Evolutionary conservation across 1,140 invertebrate species (phyloP), one percentile per base, ranked within the genome.

Genomic region (Drosophila pruinosa): DNA sequence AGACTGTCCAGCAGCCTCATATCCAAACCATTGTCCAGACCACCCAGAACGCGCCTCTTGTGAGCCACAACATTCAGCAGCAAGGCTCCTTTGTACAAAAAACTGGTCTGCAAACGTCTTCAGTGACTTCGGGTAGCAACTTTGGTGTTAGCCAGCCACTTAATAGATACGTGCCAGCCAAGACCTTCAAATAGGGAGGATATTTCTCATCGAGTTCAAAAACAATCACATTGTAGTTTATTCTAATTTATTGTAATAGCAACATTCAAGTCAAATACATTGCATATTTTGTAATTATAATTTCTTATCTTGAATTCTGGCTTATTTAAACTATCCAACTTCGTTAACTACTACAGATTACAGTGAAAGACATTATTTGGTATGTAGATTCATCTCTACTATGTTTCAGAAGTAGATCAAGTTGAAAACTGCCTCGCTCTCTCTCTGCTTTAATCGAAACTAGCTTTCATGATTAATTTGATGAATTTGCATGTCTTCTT

Each of bases 131-230:
- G 5, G 36, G 45, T n/a, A 24, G 38, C n/a, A 70, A 48, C 41
- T 75, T 72, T 28, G 64, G 69, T 17, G 24, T 61, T 15, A 28
- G 14, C 2, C 24, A 39, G 19, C 78, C 86, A 4, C 17, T 47
- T 3, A 72, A 74, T 24, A 79, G 70, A 12, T 90, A 90, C 48
- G 69, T 83, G 28, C 89, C 89, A 10, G 78, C 71, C 53, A 80
- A 89, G 62, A 58, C 69, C 28, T 70, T 78, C 21, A 78, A 89
- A 74, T 86, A 75, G 2, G 19, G 1, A 6, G 0, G 10, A 52
- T 64, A 38, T 69, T 47, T 38, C 52, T 3, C 52, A 72, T 83
- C 63, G 24, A 43, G 36, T 34, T 38, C 19, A 41, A n/a, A 7
- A 1, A 15, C 3, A 22, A 39, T 64, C 43, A 14, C 64, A 79